Evolutionary conservation across 2,888 invertebrate genomes (phyloP).

Genomic region (Polyommatus iphigenia): DNA sequence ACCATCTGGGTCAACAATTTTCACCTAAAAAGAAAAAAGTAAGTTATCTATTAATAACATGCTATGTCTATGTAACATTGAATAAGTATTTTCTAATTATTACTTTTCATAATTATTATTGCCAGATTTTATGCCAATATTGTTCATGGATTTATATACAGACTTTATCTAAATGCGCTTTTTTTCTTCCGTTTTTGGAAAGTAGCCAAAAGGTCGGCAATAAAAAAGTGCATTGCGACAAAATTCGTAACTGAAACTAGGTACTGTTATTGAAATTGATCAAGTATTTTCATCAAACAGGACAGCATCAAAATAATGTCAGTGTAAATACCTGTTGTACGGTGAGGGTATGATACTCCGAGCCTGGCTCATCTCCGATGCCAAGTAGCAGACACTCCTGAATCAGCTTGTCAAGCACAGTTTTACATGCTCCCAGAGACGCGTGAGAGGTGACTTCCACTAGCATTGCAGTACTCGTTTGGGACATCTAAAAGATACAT

Average conservation of each 20-base stretch:
- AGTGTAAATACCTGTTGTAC: conserved; percentile 62
- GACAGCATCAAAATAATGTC: neutral
- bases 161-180: no score
- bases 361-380: conserved; percentile 59
- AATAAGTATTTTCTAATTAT: no score
- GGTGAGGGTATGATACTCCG: conserved; percentile 58
- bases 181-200: no score
- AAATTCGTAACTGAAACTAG: no score
- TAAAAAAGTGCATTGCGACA: no score
- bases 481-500: conserved; percentile 82
- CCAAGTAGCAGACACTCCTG: conserved; percentile 82
- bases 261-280: no score
- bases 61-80: no score
- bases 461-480: conserved; percentile 83
- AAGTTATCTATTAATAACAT: no score
- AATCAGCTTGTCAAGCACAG: conserved; percentile 84
- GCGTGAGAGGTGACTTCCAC: conserved; percentile 88
- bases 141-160: no score
- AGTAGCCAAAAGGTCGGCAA: no score
- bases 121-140: no score
- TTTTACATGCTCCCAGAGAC: conserved; percentile 83
- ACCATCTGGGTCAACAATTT: conserved; percentile 84
- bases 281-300: neutral
- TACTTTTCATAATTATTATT: no score
- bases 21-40: conserved; percentile 70